phyloP scores from a whole-genome alignment of 2,797 vertebrate species.

The Garrulus glandarius region DNA sequence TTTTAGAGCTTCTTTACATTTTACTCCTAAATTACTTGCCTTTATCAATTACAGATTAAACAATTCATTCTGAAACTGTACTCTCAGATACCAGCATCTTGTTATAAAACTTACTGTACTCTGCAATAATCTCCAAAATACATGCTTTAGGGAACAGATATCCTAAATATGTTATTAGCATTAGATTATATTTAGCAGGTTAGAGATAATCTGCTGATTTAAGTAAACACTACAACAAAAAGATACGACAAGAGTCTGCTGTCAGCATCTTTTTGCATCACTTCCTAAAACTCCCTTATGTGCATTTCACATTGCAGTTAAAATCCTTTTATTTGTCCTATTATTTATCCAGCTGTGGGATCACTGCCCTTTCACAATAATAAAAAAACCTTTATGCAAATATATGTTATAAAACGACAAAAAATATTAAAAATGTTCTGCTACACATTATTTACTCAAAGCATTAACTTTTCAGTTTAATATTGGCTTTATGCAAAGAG shows the following conservation, averaged over 20 bases:
- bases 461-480: background rate
- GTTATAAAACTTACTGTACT: background rate
- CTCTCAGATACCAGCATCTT: background rate
- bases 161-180: slow-evolving; percentile 53
- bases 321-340: slow-evolving; percentile 18
- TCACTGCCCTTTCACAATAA: background rate
- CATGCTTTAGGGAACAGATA: background rate
- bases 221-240: slow-evolving; percentile 37
- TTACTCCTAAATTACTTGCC: background rate
- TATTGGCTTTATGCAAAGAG: background rate
- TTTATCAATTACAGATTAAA: background rate
- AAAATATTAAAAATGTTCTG: background rate
- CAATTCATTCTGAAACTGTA: background rate
- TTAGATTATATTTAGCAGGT: slow-evolving; percentile 50
- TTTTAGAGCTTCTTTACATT: background rate
- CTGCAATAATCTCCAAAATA: background rate
- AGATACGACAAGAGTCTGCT: slow-evolving; percentile 12
- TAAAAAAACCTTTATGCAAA: background rate
- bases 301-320: slow-evolving; percentile 44
- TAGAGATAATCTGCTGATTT: slow-evolving; percentile 57
- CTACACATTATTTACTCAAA: background rate
- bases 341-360: background rate
- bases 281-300: slow-evolving; percentile 24
- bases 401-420: background rate
- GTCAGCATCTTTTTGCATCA: slow-evolving; percentile 47